Base-by-base conservation (phyloP, 2,797 vertebrate species). In the Arremon brunneinucha region DNA sequence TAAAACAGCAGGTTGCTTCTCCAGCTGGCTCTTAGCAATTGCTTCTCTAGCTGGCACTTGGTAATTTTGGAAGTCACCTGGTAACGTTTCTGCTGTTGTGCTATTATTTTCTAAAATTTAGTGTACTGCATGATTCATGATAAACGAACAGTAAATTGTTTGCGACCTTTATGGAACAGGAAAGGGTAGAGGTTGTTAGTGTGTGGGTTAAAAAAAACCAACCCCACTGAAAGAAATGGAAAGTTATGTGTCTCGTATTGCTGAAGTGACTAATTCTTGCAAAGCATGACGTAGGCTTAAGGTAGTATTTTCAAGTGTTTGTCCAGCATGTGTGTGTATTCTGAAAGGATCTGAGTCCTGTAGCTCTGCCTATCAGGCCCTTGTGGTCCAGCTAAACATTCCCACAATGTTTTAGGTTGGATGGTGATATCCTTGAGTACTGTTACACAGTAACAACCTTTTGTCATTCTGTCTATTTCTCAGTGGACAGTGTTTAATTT, bases 191-290 rank as follows among this genome's bases (percentile, higher is more conserved):
- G 57, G 43, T 69, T 75, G 30, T 91, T 86, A 72, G 69, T 69
- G 30, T 88, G 72, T 65, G 91, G 60, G 59, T 86, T 56, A 11
- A 10, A 39, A 79, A 52, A 35, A 64, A 20, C 6, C 32, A 55
- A 3, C 26, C 7, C 11, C 27, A 37, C 27, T 50, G 72, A 39
- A 81, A 87, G 53, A 78, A 94, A 76, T 39, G 23, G 70, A 59
- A 93, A 72, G 50, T 91, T 85, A 28, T 17, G 8, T 53, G 65
- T 70, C 52, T 92, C 26, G 12, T 65, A 44, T 83, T 84, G 79
- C 55, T 90, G 79, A 88, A 37, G 64, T 95, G 84, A 93, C 82
- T 90, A 95, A 91, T 76, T 92, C 86, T 74, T 93, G 76, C 78
- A 50, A 82, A 87, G 60, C n/a, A n/a, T n/a, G 59, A 44, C 34